A percentile compares a stretch with the other conserved stretches of the same genome.
phyloP scores from a whole-genome alignment of 1,140 invertebrate genomes.

The Prorops nasuta region DNA sequence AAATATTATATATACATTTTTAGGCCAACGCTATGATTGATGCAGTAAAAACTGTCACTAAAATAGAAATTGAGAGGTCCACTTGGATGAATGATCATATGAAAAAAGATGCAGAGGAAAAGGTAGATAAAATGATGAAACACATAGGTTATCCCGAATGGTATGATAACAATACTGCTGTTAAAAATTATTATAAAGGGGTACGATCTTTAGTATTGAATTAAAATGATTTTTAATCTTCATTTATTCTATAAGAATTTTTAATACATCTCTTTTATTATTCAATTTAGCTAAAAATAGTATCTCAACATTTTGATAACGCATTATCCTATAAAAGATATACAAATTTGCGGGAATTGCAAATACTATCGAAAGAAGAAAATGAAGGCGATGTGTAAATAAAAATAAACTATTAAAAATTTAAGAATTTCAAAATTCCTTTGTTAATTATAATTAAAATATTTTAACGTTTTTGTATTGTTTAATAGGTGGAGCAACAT shows the following conservation, averaged over 20 bases:
- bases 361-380: no score
- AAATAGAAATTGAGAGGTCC: slow-evolving; percentile 18
- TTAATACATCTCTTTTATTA: background rate
- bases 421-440: no score
- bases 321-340: background rate
- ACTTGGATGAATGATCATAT: slow-evolving; percentile 20
- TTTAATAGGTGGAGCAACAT: background rate
- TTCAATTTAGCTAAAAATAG: background rate
- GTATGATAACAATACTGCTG: slow-evolving; percentile 11
- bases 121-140: slow-evolving; percentile 20
- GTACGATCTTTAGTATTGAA: slow-evolving; percentile 30
- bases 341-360: background rate
- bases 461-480: background rate
- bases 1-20: no score
- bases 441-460: background rate
- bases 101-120: slow-evolving; percentile 14
- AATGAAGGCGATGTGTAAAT: no score
- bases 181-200: slow-evolving; percentile 45
- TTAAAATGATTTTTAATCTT: no score
- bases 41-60: slow-evolving; percentile 26
- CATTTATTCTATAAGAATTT: background rate
- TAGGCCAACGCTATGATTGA: slow-evolving; percentile 15
- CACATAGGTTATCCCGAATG: slow-evolving; percentile 22
- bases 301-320: background rate
- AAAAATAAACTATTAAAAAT: no score